Evolutionary conservation across 2,888 invertebrate genomes (phyloP).

Genomic region (Drosophila acutilabella): DNA sequence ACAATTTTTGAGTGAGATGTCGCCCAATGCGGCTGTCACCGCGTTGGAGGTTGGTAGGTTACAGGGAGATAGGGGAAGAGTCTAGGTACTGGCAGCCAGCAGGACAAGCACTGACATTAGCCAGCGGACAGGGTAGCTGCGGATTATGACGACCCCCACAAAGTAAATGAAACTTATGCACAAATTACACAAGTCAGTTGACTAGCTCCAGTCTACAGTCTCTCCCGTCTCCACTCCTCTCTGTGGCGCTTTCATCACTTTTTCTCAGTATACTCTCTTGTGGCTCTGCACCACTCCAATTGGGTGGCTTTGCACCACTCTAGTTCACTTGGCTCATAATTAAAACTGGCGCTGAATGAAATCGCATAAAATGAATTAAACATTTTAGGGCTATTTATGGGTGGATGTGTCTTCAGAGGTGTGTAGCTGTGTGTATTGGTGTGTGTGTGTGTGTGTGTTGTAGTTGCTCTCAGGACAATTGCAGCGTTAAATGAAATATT

Average conservation of each 20-base stretch:
- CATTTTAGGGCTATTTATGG: constrained; percentile 79
- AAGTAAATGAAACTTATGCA: constrained; percentile 80
- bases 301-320: constrained; percentile 5
- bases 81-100: neutral
- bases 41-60: neutral
- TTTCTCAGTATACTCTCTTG: constrained; percentile 5
- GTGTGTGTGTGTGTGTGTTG: constrained; percentile 21
- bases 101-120: constrained; percentile 30
- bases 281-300: constrained; percentile 15
- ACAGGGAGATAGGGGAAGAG: no score
- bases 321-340: constrained; percentile 62
- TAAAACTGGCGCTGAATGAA: constrained; percentile 79
- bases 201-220: constrained; percentile 27
- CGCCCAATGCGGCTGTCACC: constrained; percentile 58
- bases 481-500: constrained; percentile 81
- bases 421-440: constrained; percentile 2
- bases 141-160: constrained; percentile 76
- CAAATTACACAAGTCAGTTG: constrained; percentile 79
- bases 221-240: constrained; percentile 1
- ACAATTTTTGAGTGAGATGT: constrained; percentile 58
- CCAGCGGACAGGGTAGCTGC: constrained; percentile 61
- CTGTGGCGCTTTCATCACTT: neutral
- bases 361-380: constrained; percentile 82
- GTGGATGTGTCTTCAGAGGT: constrained; percentile 11
- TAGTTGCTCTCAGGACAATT: constrained; percentile 75